Evolutionary conservation across 2,797 vertebrate species (phyloP).

Genomic region (Hemibagrus guttatus): DNA sequence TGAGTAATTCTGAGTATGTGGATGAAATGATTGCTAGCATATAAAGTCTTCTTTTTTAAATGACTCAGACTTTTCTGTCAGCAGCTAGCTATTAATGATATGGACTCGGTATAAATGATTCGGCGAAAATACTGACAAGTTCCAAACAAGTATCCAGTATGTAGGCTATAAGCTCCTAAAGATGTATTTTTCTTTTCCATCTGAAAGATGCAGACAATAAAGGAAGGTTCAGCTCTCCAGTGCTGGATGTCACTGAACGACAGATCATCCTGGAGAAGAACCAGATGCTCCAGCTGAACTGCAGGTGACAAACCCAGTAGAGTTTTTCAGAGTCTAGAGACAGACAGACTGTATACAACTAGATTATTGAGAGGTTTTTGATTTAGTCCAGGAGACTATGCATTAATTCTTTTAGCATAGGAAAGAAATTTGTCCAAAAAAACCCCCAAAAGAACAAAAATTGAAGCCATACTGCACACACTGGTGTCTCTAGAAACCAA

Average conservation of each 20-base stretch:
- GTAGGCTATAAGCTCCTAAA: background rate
- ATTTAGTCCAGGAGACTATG: background rate
- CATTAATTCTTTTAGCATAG: background rate
- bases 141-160: background rate
- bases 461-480: background rate
- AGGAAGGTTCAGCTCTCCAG: slow-evolving; percentile 81
- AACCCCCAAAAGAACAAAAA: background rate
- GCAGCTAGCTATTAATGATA: background rate
- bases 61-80: no score
- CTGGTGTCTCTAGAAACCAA: background rate
- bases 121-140: background rate
- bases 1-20: background rate
- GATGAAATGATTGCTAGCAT: background rate
- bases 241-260: slow-evolving; percentile 79
- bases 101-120: background rate
- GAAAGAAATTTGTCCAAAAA: background rate
- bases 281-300: slow-evolving; percentile 84
- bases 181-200: slow-evolving; percentile 55
- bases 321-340: background rate
- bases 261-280: slow-evolving; percentile 83
- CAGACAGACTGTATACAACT: background rate
- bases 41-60: background rate
- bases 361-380: background rate
- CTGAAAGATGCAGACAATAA: slow-evolving; percentile 79
- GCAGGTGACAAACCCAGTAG: slow-evolving; percentile 82